phyloP scores from a whole-genome alignment of 2,113 vertebrate genomes.

The Ceratotherium simum region DNA sequence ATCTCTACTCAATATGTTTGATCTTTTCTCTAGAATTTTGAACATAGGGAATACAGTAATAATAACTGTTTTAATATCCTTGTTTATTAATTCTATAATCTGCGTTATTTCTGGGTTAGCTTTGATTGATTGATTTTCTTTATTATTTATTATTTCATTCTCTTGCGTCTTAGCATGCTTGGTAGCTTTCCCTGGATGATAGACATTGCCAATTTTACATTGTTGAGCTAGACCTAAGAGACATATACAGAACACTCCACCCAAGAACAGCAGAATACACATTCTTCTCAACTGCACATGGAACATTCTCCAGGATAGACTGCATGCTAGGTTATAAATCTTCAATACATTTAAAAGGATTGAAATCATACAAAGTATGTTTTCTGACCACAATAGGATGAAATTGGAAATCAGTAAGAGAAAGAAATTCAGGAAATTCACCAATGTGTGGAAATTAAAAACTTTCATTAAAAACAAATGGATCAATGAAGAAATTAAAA shows the following conservation, averaged over 20 bases:
- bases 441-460: neutral
- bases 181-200: neutral
- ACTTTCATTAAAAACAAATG: neutral
- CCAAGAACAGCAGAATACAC: neutral
- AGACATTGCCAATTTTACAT: neutral
- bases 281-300: neutral
- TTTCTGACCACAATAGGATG: neutral
- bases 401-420: neutral
- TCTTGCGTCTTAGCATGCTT: neutral
- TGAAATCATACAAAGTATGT: neutral
- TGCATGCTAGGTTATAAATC: neutral
- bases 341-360: neutral
- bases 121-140: neutral
- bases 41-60: neutral
- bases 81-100: neutral
- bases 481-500: neutral
- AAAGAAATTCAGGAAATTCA: constrained; percentile 18
- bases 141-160: neutral
- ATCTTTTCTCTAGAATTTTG: neutral
- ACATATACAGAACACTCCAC: neutral
- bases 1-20: neutral
- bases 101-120: neutral
- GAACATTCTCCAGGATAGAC: neutral
- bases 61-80: neutral
- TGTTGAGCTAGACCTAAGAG: neutral